phyloP scores from a whole-genome alignment of 2,888 invertebrate species.

The Heliconius cydno region DNA sequence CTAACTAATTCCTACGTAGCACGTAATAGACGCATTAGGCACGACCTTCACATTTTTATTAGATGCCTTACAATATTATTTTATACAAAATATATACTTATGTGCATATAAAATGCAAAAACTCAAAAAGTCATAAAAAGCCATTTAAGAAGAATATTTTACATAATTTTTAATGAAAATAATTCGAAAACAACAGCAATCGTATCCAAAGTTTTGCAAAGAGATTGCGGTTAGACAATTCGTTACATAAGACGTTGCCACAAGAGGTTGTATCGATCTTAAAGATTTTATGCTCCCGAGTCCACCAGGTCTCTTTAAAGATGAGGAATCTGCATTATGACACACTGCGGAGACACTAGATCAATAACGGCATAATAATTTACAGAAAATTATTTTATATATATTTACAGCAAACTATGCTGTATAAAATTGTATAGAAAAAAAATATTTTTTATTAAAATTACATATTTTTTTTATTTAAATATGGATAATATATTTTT shows the following conservation, averaged over 20 bases:
- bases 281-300: not conserved
- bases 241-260: conserved; percentile 5
- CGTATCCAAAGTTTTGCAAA: not conserved
- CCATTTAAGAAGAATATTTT: no score
- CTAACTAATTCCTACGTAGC: conserved; percentile 30
- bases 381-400: not conserved
- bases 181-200: not conserved
- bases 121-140: no score
- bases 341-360: not conserved
- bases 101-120: not conserved
- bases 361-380: not conserved
- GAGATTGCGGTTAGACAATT: not conserved
- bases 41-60: conserved; percentile 32
- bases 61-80: conserved; percentile 9
- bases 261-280: conserved; percentile 27
- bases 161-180: no score
- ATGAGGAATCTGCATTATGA: conserved; percentile 18
- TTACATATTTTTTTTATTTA: not conserved
- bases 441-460: not conserved
- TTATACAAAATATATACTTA: not conserved
- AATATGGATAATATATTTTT: not conserved
- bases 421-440: no score
- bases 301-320: not conserved
- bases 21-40: conserved; percentile 41
- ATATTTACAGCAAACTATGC: not conserved